Evolutionary conservation across 1,140 invertebrate genomes (phyloP).

Genomic region (Contarinia nasturtii): DNA sequence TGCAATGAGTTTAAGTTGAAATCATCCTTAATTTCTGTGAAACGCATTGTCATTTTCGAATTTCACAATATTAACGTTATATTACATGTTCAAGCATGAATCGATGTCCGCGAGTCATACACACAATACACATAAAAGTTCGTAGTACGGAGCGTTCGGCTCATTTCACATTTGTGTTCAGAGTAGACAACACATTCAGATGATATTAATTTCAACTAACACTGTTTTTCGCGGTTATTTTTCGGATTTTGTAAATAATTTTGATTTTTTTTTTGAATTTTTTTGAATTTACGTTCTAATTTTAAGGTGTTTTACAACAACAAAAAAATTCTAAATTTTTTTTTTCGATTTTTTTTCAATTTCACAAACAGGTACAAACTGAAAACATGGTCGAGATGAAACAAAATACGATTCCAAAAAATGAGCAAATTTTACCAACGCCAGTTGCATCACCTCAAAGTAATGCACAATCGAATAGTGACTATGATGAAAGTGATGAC

Average conservation of each 20-base stretch:
- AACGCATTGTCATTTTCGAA: background rate
- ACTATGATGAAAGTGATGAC: conserved; percentile 67
- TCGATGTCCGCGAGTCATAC: background rate
- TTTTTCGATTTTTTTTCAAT: background rate
- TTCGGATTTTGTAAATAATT: background rate
- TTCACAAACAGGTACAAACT: background rate
- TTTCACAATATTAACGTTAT: background rate
- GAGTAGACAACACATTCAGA: background rate
- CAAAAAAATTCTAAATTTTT: background rate
- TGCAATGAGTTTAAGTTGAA: background rate
- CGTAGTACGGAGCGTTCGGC: background rate
- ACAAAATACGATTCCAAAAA: background rate
- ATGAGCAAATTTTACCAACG: background rate
- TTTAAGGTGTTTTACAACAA: background rate
- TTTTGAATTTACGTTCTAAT: background rate
- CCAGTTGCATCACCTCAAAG: background rate
- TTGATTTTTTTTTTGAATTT: background rate
- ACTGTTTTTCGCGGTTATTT: background rate
- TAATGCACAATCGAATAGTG: conserved; percentile 46
- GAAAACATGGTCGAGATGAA: background rate
- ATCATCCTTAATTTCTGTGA: background rate
- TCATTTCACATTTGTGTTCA: background rate
- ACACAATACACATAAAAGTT: background rate
- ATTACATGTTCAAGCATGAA: background rate
- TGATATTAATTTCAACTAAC: background rate